Percentiles rank a stretch among this genome's conserved stretches.
phyloP scores from a whole-genome alignment of 2,797 vertebrate species.

The Sebastes oblongus region DNA sequence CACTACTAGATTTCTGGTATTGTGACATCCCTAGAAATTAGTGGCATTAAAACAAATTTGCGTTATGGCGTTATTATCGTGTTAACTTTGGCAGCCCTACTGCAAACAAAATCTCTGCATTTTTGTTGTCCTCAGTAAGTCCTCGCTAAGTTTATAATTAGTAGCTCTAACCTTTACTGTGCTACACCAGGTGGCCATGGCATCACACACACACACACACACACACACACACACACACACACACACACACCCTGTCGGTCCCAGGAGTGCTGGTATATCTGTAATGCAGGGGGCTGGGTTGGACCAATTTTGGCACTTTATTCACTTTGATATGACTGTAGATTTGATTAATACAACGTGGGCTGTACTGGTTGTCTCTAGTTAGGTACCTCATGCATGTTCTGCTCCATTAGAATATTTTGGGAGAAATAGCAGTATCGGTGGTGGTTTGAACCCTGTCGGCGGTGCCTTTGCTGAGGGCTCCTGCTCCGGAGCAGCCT shows the following conservation, averaged over 20 bases:
- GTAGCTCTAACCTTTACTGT: neutral
- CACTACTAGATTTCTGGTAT: neutral
- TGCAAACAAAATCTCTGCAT: neutral
- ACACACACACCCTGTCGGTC: neutral
- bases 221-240: neutral
- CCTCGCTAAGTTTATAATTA: neutral
- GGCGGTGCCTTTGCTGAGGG: conserved; percentile 5
- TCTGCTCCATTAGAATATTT: neutral
- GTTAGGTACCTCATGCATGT: neutral
- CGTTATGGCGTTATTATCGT: too few relatives aligned
- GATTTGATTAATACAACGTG: neutral
- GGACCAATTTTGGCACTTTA: neutral
- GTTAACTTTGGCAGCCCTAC: too few relatives aligned
- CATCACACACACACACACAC: neutral
- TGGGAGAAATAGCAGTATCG: neutral
- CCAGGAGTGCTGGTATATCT: neutral
- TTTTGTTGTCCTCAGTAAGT: neutral
- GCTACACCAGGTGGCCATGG: too few relatives aligned
- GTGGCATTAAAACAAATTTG: neutral
- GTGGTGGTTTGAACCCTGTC: neutral
- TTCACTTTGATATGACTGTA: neutral
- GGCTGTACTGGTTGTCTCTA: neutral
- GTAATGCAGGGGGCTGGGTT: neutral
- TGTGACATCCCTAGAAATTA: too few relatives aligned
- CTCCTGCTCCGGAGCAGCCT: conserved; percentile 40